Base-by-base conservation (phyloP, 2,888 invertebrate genomes). In the Eupithecia subfuscata region DNA sequence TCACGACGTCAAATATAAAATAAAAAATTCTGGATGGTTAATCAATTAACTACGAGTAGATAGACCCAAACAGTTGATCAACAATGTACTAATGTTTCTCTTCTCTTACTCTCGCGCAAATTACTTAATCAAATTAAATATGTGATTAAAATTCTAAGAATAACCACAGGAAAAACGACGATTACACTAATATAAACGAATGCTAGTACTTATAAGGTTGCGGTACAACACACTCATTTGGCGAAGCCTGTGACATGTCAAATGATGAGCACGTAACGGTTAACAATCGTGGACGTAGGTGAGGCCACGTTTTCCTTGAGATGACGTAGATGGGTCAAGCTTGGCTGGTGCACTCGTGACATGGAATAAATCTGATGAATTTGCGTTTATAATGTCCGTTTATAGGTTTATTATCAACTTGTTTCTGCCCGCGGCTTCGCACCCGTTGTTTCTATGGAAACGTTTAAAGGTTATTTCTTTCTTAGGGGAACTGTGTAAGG, bases 201-300 rank as follows among this genome's bases (percentile, higher is more conserved):
- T 16, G 22, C 64, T 34, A 2, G 34, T 64, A 34, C 64, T 34
- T 64, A 34, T 34, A 64, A 64, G 64, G 64, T 64, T 64, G 34
- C 30, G 64, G 34, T 18, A 64, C 9, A 34, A 1, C 63, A 34
- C 73, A 64, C 16, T 45, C 52, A 70, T 71, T 71, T 69, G 40
- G 40, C 12, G 76, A 76, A 71, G 73, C 76, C 74, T 69, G 64
- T 64, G 68, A 69, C 69, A 67, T 71, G 71, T 70, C 71, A 45
- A 70, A 74, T 43, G 43, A 64, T 68, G 67, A 11, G 72, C 22
- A 25, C 25, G 72, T 52, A 72, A 74, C 63, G 30, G 45, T 64
- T 45, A 56, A 69, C 63, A 71, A 40, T 70, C 48, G 74, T 72
- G 67, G 43, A 77, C 30, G 74, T 43, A 48, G 56, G 74, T 45